Base-by-base conservation (phyloP, 2,113 vertebrate species). In the Chlorodrepanis virens region DNA sequence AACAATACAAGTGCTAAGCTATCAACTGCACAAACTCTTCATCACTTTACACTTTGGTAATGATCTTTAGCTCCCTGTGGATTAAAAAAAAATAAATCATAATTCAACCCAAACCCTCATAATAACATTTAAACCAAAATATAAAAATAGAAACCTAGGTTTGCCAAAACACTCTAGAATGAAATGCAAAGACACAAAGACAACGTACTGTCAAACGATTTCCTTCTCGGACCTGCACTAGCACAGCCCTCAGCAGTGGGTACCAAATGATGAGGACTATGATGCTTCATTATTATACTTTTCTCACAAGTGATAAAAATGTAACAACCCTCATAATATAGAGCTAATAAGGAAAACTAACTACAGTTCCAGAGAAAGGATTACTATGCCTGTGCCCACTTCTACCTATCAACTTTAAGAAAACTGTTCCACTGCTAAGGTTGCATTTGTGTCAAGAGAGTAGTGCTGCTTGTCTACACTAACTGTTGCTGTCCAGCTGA, bases 141-240 rank as follows among this genome's bases (percentile, higher is more conserved):
- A 6, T 20, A 76, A 64, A 49, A 85, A 47, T 14, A 42, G 44
- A 76, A 83, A 19, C 5, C 24, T 28, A 44, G 5, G 8, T 88
- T 64, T 45, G 33, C 29, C 31, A 69, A 49, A 77, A 61, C 28
- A 50, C 6, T 24, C 40, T 50, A 47, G 27, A 80, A 77, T 22
- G 29, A 57, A 57, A 87, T 5, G 15, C 54, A 74, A 69, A 79
- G 64, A 60, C 25, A 63, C 1, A 4, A 67, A 59, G 17, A 50
- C 22, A 71, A 13, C 0, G 0, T 37, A 67, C 20, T 39, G 14
- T 25, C 28, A 8, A 4, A 29, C 47, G 3, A 8, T 28, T 63
- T 87, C 39, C 33, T 57, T 65, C 52, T 25, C 27, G 11, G 6
- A 40, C 14, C 45, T 74, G 54, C n/a, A 61, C 24, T 5, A 60